A percentile compares a stretch with the other conserved stretches of the same genome.
Conservation (phyloP, 1,140 invertebrate species). For the Drosophila arawakana region DNA sequence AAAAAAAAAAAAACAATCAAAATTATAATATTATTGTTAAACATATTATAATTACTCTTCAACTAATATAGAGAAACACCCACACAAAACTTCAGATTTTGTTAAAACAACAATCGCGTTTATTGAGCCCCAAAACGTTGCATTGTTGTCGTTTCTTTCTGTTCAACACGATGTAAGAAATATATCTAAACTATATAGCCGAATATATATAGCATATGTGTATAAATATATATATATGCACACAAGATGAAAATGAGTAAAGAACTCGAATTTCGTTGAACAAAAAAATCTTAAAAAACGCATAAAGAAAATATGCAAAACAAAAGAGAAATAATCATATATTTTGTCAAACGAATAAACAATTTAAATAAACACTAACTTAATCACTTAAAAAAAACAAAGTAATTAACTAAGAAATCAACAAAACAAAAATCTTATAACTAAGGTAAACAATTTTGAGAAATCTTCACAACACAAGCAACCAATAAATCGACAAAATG, state of each 20-base stretch:
- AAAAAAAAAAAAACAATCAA: neutral
- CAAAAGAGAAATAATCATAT: neutral
- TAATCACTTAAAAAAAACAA: neutral
- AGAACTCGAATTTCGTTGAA: neutral
- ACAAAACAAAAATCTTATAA: neutral
- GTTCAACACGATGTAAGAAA: neutral
- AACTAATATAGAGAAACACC: neutral
- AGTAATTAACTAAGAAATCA: neutral
- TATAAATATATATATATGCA: neutral
- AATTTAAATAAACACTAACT: neutral
- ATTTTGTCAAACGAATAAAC: neutral
- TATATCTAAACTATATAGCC: neutral
- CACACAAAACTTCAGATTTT: neutral
- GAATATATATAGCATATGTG: neutral
- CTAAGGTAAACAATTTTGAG: conserved; percentile 8
- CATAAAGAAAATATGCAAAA: conserved; percentile 1
- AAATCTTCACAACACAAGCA: conserved; percentile 2
- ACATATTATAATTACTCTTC: neutral
- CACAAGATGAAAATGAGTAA: neutral
- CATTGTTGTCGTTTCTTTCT: neutral
- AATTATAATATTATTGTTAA: neutral
- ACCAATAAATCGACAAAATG: conserved; percentile 20
- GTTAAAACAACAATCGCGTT: neutral
- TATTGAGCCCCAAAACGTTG: neutral
- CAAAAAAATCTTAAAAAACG: neutral